Evolutionary conservation across 2,888 invertebrate genomes (phyloP), one percentile per base, ranked within the genome.

Genomic region (Deilephila elpenor): DNA sequence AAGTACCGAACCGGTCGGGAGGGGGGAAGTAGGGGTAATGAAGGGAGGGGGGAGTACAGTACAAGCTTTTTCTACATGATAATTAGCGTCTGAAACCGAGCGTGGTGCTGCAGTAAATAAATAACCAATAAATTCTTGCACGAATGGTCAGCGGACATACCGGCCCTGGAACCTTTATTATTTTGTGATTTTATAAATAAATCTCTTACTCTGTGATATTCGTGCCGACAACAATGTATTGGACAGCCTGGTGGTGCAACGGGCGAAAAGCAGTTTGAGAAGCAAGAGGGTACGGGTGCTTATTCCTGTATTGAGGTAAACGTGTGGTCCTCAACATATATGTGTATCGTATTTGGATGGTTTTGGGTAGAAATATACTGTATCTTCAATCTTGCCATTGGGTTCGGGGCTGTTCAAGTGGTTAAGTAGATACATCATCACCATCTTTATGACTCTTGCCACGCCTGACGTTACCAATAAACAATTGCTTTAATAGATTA

Each of bases 1-100:
- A 73, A 64, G 72, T 73, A 73, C 25, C 17, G 37, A 67, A 73
- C 72, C 72, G 72, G 72, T 73, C 67, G 20, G 34, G 67, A 67
- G 72, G 64, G 64, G 59, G 20, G n/a, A 59, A 6, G 4, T 17
- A 20, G 71, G 6, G 29, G 25, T 6, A 19, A 6, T 5, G 19
- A 14, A n/a, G 17, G 17, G 20, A 34, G 72, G 62, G 72, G 64
- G 64, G 56, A n/a, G 56, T 56, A n/a, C 19, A 17, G 5, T 51
- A 20, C 25, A 25, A 44, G 51, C 67, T 67, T 67, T 73, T 73
- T 73, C 64, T 73, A 53, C 72, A 62, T 44, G 25, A 73, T 73
- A 73, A 73, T 73, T 73, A 73, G 59, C 64, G 64, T 67, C 64
- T 67, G 64, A 67, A 73, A 67, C 25, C 72, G 59, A 59, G 25